phyloP scores from a whole-genome alignment of 2,888 invertebrate genomes.

The Lasioglossum pauxillum region DNA sequence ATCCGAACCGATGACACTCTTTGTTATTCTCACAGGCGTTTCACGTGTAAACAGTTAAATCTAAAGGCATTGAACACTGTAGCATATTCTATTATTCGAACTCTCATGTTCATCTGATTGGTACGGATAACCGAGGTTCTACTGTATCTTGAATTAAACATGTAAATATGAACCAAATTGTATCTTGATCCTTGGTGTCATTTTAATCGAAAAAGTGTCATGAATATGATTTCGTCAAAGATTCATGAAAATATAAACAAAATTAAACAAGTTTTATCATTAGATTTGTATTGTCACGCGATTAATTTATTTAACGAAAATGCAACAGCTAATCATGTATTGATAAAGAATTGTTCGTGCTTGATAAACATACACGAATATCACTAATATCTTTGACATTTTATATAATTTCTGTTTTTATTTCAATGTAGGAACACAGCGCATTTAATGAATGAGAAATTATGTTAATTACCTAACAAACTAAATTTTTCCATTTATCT shows the following conservation, averaged over 20 bases:
- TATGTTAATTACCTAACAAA: slow-evolving; percentile 2
- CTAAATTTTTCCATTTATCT: background rate
- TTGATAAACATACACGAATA: background rate
- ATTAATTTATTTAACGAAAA: background rate
- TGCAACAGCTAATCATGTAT: background rate
- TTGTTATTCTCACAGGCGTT: no score
- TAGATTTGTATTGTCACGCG: background rate
- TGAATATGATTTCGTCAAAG: no score
- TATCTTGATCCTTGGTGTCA: no score
- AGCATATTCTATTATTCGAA: no score
- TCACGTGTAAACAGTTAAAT: no score
- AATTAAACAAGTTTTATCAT: background rate
- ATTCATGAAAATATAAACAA: background rate
- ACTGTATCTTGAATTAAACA: background rate
- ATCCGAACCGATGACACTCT: no score
- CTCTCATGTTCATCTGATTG: no score
- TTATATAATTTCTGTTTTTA: slow-evolving; percentile 1
- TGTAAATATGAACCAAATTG: background rate
- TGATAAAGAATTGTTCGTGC: background rate
- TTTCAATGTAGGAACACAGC: background rate
- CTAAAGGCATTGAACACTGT: no score
- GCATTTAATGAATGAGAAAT: background rate
- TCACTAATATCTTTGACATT: background rate
- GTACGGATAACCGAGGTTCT: no score
- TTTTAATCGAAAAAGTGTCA: no score